Conservation (phyloP, 2,113 vertebrate genomes). For the Collichthys lucidus region DNA sequence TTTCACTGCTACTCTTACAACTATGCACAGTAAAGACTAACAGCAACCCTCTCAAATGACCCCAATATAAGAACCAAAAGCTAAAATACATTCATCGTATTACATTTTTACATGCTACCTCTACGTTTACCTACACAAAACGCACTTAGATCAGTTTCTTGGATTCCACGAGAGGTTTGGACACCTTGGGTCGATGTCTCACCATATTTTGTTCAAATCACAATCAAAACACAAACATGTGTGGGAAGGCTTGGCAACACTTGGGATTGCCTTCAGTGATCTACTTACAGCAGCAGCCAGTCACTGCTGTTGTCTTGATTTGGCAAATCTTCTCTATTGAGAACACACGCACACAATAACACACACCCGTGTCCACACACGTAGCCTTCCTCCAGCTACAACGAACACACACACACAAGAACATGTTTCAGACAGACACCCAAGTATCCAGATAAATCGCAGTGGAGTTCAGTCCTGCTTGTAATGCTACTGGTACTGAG, state of each 20-base stretch:
- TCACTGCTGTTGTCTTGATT: slow-evolving; percentile 56
- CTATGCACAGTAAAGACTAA: slow-evolving; percentile 49
- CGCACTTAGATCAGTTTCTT: slow-evolving; percentile 49
- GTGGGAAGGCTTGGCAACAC: slow-evolving; percentile 49
- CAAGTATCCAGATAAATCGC: slow-evolving; percentile 50
- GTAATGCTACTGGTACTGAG: slow-evolving; percentile 68
- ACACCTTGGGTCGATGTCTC: slow-evolving; percentile 36
- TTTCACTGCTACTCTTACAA: slow-evolving; percentile 42
- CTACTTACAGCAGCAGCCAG: slow-evolving; percentile 39
- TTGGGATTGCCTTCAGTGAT: slow-evolving; percentile 41
- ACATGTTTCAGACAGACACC: slow-evolving; percentile 42
- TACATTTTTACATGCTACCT: slow-evolving; percentile 74
- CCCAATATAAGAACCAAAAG: slow-evolving; percentile 43
- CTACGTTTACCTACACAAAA: slow-evolving; percentile 64
- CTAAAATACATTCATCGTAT: slow-evolving; percentile 73
- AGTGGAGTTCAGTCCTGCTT: slow-evolving; percentile 42
- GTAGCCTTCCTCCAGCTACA: slow-evolving; percentile 27
- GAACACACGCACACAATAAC: slow-evolving; percentile 34
- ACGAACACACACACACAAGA: slow-evolving; percentile 17
- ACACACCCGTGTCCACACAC: slow-evolving; percentile 38
- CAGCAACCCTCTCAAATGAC: slow-evolving; percentile 40
- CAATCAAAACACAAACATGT: slow-evolving; percentile 51
- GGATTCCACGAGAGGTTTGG: slow-evolving; percentile 15
- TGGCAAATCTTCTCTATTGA: slow-evolving; percentile 57
- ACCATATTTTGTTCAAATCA: slow-evolving; percentile 59